phyloP scores from a whole-genome alignment of 2,113 vertebrate species.

The Choloepus hoffmanni region DNA sequence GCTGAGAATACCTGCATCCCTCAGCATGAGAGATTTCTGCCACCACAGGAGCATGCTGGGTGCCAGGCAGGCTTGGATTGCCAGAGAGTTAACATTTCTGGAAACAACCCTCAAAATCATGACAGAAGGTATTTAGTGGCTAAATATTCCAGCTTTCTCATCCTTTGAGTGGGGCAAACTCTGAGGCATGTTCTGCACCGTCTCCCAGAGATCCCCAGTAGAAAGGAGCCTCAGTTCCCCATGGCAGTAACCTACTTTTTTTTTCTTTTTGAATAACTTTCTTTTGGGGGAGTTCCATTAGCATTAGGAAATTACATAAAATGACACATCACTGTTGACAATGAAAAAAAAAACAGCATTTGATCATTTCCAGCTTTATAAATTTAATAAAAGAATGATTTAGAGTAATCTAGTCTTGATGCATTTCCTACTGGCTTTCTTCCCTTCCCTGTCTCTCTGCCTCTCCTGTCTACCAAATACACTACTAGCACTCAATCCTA shows the following conservation, averaged over 20 bases:
- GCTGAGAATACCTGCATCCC: background rate
- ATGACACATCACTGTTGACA: slow-evolving; percentile 89
- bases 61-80: background rate
- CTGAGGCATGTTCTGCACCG: background rate
- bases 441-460: background rate
- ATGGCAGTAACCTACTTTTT: too few relatives aligned
- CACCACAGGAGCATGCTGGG: background rate
- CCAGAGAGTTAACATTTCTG: background rate
- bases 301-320: slow-evolving; percentile 89
- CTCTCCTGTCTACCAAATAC: background rate
- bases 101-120: background rate
- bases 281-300: slow-evolving; percentile 87
- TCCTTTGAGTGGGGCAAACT: background rate
- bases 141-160: background rate
- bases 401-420: too few relatives aligned
- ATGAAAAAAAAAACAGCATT: slow-evolving; percentile 85
- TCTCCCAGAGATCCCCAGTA: background rate
- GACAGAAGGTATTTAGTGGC: background rate
- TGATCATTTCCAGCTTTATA: slow-evolving; percentile 88
- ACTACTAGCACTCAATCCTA: background rate
- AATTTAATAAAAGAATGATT: slow-evolving; percentile 78
- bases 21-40: background rate
- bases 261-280: slow-evolving; percentile 85
- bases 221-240: background rate
- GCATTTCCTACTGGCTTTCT: background rate